Conservation (phyloP, 2,797 vertebrate species). For the Nyctalus aviator region DNA sequence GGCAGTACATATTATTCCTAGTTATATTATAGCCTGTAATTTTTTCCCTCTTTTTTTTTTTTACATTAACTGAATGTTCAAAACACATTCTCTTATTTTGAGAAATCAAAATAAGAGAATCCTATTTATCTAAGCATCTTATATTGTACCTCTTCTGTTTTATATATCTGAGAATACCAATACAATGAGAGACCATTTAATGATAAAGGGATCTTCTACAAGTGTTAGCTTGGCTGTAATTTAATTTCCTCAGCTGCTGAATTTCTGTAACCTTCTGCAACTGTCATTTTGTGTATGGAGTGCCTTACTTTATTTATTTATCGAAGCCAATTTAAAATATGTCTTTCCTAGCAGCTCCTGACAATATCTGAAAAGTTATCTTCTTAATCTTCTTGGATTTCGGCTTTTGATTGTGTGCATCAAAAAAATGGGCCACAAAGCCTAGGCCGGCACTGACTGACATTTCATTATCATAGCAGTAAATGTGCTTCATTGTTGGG, state of each 20-base stretch:
- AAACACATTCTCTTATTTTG: neutral
- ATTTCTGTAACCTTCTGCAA: slow-evolving; percentile 62
- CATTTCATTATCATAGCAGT: neutral
- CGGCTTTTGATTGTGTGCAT: neutral
- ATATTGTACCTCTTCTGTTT: neutral
- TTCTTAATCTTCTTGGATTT: slow-evolving; percentile 53
- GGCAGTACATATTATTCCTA: neutral
- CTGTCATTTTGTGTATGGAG: slow-evolving; percentile 57
- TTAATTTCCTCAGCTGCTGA: slow-evolving; percentile 70
- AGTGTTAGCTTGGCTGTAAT: slow-evolving; percentile 36
- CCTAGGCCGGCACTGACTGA: neutral
- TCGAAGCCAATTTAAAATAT: slow-evolving; percentile 36
- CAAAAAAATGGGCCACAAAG: slow-evolving; percentile 22
- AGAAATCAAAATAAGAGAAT: neutral
- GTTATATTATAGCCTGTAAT: neutral
- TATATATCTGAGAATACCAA: slow-evolving; percentile 50
- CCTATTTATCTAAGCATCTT: neutral
- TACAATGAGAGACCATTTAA: slow-evolving; percentile 40
- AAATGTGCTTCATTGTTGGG: neutral
- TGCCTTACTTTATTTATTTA: slow-evolving; percentile 19
- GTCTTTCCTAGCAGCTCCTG: slow-evolving; percentile 43
- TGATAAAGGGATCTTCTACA: neutral
- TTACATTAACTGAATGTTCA: neutral
- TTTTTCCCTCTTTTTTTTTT: neutral
- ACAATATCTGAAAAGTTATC: slow-evolving; percentile 58